Percentiles rank a stretch among this genome's conserved stretches.
phyloP scores from a whole-genome alignment of 2,113 vertebrate genomes.

The Zingel zingel region DNA sequence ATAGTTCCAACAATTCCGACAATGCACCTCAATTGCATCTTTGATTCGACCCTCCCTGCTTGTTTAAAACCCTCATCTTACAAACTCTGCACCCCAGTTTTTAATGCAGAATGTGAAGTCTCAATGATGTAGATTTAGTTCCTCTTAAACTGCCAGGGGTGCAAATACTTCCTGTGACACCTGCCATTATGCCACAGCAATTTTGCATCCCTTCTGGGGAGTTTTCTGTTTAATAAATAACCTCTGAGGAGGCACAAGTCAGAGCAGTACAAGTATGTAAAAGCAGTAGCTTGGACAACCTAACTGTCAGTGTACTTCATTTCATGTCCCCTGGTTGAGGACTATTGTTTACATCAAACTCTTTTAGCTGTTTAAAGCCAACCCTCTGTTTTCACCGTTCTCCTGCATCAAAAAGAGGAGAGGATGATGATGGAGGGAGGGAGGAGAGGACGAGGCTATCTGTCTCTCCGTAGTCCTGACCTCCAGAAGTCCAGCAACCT shows the following conservation, averaged over 20 bases:
- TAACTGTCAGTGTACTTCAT: slow-evolving; percentile 1
- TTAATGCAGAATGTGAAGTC: not conserved
- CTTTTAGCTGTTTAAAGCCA: slow-evolving; percentile 11
- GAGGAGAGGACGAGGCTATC: slow-evolving; percentile 33
- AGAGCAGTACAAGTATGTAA: not conserved
- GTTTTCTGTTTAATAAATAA: not conserved
- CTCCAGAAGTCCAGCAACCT: slow-evolving; percentile 82
- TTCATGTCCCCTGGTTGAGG: not conserved
- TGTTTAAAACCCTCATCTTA: not conserved
- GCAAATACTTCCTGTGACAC: not conserved
- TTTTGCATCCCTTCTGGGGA: not conserved
- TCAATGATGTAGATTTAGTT: not conserved
- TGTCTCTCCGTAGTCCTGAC: slow-evolving; percentile 73
- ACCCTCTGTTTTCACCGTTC: not conserved
- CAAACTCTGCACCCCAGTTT: not conserved
- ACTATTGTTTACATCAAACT: not conserved
- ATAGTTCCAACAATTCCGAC: not conserved
- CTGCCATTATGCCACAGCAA: not conserved
- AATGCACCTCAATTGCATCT: not conserved
- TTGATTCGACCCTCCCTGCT: not conserved
- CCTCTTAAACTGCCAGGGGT: not conserved
- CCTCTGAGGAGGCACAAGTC: not conserved
- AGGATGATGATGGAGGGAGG: not conserved
- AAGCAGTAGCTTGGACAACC: not conserved
- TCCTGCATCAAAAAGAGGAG: slow-evolving; percentile 41